Evolutionary conservation across 2,888 invertebrate genomes (phyloP), one percentile per base, ranked within the genome.

Genomic region (Drosophila fungiperda): DNA sequence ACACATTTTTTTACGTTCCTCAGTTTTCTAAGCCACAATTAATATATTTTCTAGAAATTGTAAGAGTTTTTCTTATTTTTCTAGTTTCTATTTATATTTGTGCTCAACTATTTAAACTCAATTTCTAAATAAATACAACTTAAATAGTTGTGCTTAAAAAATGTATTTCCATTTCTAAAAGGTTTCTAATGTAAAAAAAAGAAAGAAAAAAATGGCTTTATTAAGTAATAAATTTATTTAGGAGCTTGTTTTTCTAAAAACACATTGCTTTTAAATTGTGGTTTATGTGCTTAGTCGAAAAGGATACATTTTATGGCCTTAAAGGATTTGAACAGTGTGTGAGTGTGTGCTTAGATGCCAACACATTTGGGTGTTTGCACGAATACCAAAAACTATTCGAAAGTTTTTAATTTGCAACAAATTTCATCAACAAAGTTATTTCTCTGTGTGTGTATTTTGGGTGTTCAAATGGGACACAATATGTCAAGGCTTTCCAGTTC

Each of bases 361-460:
- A 23, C 45, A 45, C 45, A 45, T 45, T 45, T 45, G 12, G 20
- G 45, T 32, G 53, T 26, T 55, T 55, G 8, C 66, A n/a, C n/a
- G n/a, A n/a, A n/a, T n/a, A n/a, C n/a, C n/a, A 26, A 42, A 42
- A 78, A 71, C 79, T 75, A 78, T 64, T 58, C 45, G 6, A 75
- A 78, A 71, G 64, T 78, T 78, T 71, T 62, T 75, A 66, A 71
- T 68, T 59, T 54, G 45, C 48, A 71, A 68, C 50, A 75, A 79
- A 78, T 78, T 78, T 78, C 72, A 78, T 79, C 68, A 78, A 48
- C 38, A 65, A 78, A 75, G 52, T 72, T 78, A 50, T 65, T 74
- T 32, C n/a, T 20, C n/a, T 54, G 17, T 33, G 33, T 33, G 33
- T 53, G 53, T 36, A 26, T 12, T 29, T 15, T 49, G 69, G 42